phyloP scores from a whole-genome alignment of 2,888 invertebrate genomes.

The Lasioglossum malachurum region DNA sequence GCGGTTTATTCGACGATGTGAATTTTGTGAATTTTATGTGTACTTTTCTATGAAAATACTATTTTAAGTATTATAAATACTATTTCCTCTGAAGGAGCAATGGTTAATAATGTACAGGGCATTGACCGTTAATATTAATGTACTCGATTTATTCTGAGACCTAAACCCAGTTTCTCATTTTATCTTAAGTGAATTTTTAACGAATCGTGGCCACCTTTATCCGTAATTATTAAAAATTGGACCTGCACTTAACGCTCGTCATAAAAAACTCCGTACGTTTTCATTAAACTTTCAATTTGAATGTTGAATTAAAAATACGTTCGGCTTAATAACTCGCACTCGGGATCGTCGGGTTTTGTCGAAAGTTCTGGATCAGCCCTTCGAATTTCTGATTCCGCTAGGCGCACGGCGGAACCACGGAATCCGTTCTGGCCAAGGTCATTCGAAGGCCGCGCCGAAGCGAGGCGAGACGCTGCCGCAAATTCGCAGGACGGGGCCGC shows the following conservation, averaged over 20 bases:
- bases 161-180: neutral
- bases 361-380: neutral
- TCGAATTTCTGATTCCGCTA: neutral
- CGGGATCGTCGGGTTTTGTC: no score
- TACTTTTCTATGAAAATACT: no score
- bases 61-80: no score
- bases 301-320: no score
- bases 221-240: no score
- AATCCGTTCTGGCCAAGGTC: neutral
- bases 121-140: neutral
- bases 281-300: no score
- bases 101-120: neutral
- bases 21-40: no score
- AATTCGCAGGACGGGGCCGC: slow-evolving; percentile 17
- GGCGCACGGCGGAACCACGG: neutral
- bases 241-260: no score
- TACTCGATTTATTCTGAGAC: neutral
- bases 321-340: no score
- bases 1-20: no score
- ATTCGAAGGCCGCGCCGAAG: neutral
- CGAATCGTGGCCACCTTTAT: no score
- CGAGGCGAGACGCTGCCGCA: neutral
- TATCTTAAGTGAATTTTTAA: neutral
- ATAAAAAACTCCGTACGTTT: no score
- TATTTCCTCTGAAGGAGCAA: neutral